phyloP scores from a whole-genome alignment of 2,888 invertebrate species.

The Tuberolachnus salignus region DNA sequence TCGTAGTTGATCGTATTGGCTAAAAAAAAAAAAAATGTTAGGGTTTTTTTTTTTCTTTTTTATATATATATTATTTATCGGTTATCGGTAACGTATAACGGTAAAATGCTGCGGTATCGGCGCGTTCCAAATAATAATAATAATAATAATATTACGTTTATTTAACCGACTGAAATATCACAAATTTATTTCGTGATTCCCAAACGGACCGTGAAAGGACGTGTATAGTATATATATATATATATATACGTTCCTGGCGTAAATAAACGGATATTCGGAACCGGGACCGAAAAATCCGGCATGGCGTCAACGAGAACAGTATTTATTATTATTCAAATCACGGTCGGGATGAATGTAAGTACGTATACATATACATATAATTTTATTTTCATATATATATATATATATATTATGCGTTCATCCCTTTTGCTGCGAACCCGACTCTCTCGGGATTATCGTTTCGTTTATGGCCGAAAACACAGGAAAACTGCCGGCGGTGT shows the following conservation, averaged over 20 bases:
- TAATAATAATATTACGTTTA: background rate
- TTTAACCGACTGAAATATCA: background rate
- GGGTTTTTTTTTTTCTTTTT: no score
- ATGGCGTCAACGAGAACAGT: constrained; percentile 13
- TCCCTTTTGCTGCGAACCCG: constrained; percentile 3
- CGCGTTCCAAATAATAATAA: no score
- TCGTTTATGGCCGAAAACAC: constrained; percentile 44
- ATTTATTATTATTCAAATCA: constrained; percentile 55
- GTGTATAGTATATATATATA: no score
- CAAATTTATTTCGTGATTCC: background rate
- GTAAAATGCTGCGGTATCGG: no score
- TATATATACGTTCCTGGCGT: no score
- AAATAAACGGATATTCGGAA: constrained; percentile 18
- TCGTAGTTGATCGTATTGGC: no score
- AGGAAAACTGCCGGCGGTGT: background rate
- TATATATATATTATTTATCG: no score
- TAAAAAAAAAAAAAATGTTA: no score
- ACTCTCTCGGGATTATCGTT: constrained; percentile 39
- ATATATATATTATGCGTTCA: no score
- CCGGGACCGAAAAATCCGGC: constrained; percentile 15
- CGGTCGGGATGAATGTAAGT: constrained; percentile 1
- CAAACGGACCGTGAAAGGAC: constrained; percentile 29
- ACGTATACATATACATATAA: background rate
- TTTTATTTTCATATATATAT: constrained; percentile 19
- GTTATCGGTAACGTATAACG: no score